Conservation (phyloP, 2,888 invertebrate genomes). For the Acrocyrtus sp. region DNA sequence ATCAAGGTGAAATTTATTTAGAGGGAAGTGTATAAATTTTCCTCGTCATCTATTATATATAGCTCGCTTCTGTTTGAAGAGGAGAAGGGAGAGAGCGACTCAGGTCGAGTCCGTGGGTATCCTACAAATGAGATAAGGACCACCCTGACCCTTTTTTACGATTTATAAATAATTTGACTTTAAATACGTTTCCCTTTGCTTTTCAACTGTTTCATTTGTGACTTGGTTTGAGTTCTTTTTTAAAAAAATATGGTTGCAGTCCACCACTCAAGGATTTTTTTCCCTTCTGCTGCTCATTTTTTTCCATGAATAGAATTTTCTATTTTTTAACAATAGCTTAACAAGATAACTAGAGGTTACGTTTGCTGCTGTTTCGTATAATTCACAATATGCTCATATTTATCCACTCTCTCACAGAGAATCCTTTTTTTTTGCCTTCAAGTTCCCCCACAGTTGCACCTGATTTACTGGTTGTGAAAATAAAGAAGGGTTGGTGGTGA, state of each 20-base stretch:
- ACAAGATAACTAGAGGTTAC: too few relatives aligned
- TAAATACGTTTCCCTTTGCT: constrained; percentile 45
- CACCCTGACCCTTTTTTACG: constrained; percentile 54
- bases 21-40: constrained; percentile 22
- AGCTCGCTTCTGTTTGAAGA: constrained; percentile 28
- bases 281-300: not conserved
- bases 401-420: constrained; percentile 2
- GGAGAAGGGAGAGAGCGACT: not conserved
- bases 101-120: constrained; percentile 25
- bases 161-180: constrained; percentile 52
- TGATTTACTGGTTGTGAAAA: constrained; percentile 23
- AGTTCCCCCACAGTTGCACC: constrained; percentile 30
- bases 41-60: constrained; percentile 1
- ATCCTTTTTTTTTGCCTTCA: not conserved
- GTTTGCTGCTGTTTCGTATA: too few relatives aligned
- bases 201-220: constrained; percentile 30
- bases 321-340: too few relatives aligned
- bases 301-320: not conserved
- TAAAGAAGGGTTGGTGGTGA: constrained; percentile 34
- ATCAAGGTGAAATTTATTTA: constrained; percentile 33
- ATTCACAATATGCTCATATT: too few relatives aligned
- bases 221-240: not conserved
- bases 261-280: not conserved
- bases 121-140: constrained; percentile 48
- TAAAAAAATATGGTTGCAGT: not conserved